Base-by-base conservation (phyloP, 2,797 vertebrate genomes). In the Pseudomugil gertrudae region DNA sequence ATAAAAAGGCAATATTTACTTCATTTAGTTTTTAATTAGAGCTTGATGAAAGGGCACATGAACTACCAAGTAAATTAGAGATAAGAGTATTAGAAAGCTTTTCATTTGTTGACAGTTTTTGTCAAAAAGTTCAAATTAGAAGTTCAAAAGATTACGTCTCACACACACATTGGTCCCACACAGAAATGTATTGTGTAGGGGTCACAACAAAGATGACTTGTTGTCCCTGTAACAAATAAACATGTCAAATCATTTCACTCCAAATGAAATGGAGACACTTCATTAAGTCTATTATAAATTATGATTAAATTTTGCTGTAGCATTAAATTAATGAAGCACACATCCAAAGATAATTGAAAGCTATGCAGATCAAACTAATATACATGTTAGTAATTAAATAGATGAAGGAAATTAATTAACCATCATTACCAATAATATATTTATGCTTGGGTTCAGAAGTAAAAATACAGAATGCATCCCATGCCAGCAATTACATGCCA, bases 271-370 rank as follows among this genome's bases (percentile, higher is more conserved):
- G 21, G 83, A 79, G 75, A 76, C 76, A 88, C 82, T 87, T 89
- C 84, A 90, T 89, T 92, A 89, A 84, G 83, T 80, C 79, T 81
- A 61, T 84, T 87, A 88, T 83, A 72, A 83, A 84, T 86, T 87
- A 66, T 84, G 87, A 92, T 91, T 90, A 80, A 74, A 81, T 88
- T 87, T 78, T 69, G 70, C 58, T 81, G 75, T 87, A 84, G 90
- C 88, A 77, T 86, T 84, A 81, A 90, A 87, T 87, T 90, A 87
- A 88, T 91, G 85, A 85, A 72, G 79, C 80, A 76, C 83, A 81
- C 77, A 69, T 71, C 85, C 79, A 80, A 82, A 78, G 85, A 86
- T 93, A 92, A 92, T 92, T 91, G 87, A 86, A 78, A 84, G 80
- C 78, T 74, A 80, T 73, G 81, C 81, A 79, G 82, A 87, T 88